A percentile compares a stretch with the other conserved stretches of the same genome.
These are phyloP conservation scores for Fringilla coelebs DNA, from an alignment of 2,797 vertebrate species.

Conservation along the genomic window DNA sequence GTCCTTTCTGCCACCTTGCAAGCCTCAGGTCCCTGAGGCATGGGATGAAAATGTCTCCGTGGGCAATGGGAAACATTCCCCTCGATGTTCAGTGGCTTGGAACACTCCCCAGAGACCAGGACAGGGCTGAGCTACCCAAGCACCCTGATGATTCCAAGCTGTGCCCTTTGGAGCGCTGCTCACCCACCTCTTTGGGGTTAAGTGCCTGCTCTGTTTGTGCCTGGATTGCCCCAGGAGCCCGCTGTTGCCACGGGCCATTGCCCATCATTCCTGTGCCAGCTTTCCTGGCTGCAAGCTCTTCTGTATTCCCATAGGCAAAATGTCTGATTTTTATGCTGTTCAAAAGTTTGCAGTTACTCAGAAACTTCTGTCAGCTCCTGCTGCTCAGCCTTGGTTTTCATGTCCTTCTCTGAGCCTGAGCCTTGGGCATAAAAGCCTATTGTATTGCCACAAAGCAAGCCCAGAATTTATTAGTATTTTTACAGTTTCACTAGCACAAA, in stretches of 20 bases:
- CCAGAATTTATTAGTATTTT: conserved; percentile 32
- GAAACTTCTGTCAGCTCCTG: background rate
- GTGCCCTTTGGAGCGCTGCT: background rate
- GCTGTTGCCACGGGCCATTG: fast-evolving
- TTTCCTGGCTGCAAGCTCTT: background rate
- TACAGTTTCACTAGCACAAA: background rate
- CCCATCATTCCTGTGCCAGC: background rate
- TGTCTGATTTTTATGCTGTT: background rate
- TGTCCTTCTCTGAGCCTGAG: background rate
- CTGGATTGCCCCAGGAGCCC: background rate
- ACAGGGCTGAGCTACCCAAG: background rate
- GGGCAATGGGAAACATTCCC: background rate
- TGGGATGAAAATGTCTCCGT: background rate
- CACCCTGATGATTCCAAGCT: background rate
- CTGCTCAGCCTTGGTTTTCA: conserved; percentile 18
- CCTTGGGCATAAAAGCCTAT: background rate
- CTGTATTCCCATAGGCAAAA: conserved; percentile 1
- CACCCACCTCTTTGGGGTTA: background rate
- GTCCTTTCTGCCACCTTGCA: background rate
- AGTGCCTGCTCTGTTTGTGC: background rate
- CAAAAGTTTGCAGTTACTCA: background rate
- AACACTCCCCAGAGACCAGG: background rate
- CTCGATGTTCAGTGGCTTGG: background rate
- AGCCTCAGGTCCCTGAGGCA: background rate
- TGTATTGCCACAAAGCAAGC: conserved; percentile 11